Evolutionary conservation across 2,797 vertebrate species (phyloP), one percentile per base, ranked within the genome.

Genomic region (Tokudaia muenninki): DNA sequence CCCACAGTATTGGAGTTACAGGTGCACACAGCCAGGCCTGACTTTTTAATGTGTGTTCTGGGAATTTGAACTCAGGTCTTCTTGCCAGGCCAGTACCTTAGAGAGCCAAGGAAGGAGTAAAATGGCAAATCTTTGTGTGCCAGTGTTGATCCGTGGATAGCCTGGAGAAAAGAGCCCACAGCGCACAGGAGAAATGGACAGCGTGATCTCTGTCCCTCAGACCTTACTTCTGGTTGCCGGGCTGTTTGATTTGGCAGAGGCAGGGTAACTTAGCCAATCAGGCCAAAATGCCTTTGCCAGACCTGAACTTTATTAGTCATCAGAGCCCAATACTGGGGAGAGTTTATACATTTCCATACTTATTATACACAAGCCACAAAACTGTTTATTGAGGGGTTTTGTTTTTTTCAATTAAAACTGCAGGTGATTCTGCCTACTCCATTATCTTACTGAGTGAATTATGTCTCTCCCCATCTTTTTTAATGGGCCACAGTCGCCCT

Each of bases 271-370:
- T 96, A 1, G 97, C 97, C 87, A 96, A 97, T 97, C 98, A 98
- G 97, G 98, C 97, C 97, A 94, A 98, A 97, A 98, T 98, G 98
- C 97, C 96, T 97, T 91, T 98, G 97, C 98, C 98, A 98, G 98
- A 98, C 95, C 80, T 59, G 93, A 98, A 98, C 97, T 98, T 98
- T 98, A 98, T 98, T 98, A 98, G 98, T 97, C 98, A 98, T 97
- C 98, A 98, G 98, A 98, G 98, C 97, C 98, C 96, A 97, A 89
- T 97, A 98, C 97, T 90, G 97, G 97, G 96, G 98, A 98, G 98
- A 98, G 98, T 98, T 98, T 98, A 98, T 98, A 98, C 98, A 98
- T 98, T 98, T 98, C 97, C 97, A 98, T 98, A 98, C 97, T 98
- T 98, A 98, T 97, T 98, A 98, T 97, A 94, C 8, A 95, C 88